Base-by-base conservation (phyloP, 2,888 invertebrate species). In the Helobdella robusta region DNA sequence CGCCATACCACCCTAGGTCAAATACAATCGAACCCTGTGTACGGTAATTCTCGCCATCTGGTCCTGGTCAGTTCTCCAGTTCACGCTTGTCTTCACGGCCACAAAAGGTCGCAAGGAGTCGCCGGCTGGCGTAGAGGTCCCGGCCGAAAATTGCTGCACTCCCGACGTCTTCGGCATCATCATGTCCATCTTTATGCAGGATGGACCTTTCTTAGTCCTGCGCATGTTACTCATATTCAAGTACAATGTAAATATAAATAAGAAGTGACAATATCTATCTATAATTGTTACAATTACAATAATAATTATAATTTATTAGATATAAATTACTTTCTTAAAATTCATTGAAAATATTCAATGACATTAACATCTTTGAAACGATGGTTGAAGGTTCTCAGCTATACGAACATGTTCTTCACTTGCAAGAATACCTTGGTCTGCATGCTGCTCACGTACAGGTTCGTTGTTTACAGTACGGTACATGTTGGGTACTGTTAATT, bases 321-420 rank as follows among this genome's bases (percentile, higher is more conserved):
- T 11, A 8, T 6, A 48, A 25, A 4, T 5, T 3, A 15, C 15
- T 15, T 4, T 5, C 6, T 4, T n/a, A n/a, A n/a, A n/a, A n/a
- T n/a, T n/a, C n/a, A n/a, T n/a, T n/a, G n/a, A n/a, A n/a, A n/a
- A n/a, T n/a, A n/a, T n/a, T n/a, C n/a, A n/a, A n/a, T n/a, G n/a
- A n/a, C n/a, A n/a, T n/a, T n/a, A n/a, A n/a, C n/a, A n/a, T n/a
- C n/a, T n/a, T n/a, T n/a, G n/a, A n/a, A n/a, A n/a, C n/a, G n/a
- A n/a, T n/a, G 18, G 5, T 11, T 15, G 4, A 25, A 60, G 60
- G 90, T 93, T 36, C 87, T 92, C 71, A 92, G 89, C 75, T 93
- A 94, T 76, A 93, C 93, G 86, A 93, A 93, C 78, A 89, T 93
- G 71, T 94, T 94, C 82, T 94, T 94, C 81, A 92, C 93, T 0